These are phyloP conservation scores for Myotis vivesi DNA, from an alignment of 2,797 vertebrate species.

Conservation along the genomic window DNA sequence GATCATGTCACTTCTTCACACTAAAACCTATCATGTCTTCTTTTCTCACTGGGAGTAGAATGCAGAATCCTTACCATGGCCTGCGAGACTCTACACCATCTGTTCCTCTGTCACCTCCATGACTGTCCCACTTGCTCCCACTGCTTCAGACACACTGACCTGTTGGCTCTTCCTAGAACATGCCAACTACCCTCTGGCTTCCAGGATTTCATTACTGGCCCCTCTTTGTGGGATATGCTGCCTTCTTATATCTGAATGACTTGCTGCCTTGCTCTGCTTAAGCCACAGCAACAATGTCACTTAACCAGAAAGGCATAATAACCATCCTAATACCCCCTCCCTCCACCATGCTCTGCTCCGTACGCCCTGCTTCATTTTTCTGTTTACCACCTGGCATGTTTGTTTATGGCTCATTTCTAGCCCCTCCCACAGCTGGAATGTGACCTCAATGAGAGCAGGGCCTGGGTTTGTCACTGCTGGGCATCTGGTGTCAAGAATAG, in stretches of 20 bases:
- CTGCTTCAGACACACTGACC: neutral
- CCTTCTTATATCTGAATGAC: neutral
- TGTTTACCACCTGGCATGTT: neutral
- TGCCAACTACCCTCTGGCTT: neutral
- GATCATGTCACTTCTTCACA: neutral
- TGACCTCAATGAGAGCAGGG: neutral
- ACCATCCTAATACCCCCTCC: neutral
- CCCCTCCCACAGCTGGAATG: neutral
- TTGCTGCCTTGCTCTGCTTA: neutral
- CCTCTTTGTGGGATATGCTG: neutral
- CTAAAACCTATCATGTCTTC: neutral
- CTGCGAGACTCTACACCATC: neutral
- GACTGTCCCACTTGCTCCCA: neutral
- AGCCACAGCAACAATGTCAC: neutral
- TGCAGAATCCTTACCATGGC: neutral
- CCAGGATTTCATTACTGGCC: neutral
- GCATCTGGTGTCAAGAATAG: neutral
- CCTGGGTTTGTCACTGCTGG: neutral
- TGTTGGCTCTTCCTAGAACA: neutral
- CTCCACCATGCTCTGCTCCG: neutral
- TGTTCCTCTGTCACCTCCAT: neutral
- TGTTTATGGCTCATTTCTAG: neutral
- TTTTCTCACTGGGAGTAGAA: slow-evolving; percentile 17
- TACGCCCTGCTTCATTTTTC: neutral
- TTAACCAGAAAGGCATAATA: neutral